Evolutionary conservation across 2,888 invertebrate genomes (phyloP).

Genomic region (Silvanus unidentatus): DNA sequence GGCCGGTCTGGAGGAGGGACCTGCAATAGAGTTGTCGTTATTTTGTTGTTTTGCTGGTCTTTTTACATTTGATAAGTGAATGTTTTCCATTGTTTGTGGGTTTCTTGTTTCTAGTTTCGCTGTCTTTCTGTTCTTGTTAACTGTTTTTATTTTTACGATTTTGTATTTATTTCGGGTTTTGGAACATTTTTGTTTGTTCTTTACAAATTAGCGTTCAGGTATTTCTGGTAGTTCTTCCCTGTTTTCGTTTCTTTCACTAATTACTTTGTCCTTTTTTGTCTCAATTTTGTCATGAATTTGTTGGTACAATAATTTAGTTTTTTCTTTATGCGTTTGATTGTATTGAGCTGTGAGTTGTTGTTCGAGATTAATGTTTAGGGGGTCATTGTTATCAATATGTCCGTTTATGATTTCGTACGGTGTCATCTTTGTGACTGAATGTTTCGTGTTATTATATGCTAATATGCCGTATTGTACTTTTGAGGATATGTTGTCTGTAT

Average conservation of each 20-base stretch:
- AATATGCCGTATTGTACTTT: slow-evolving; percentile 12
- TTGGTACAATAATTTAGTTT: slow-evolving; percentile 13
- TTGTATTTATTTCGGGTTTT: background rate
- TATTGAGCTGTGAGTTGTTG: slow-evolving; percentile 10
- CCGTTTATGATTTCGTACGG: slow-evolving; percentile 16
- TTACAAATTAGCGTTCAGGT: background rate
- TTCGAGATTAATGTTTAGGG: slow-evolving; percentile 14
- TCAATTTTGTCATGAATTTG: background rate
- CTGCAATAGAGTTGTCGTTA: background rate
- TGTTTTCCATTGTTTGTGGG: slow-evolving; percentile 1
- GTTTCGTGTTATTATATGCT: slow-evolving; percentile 16
- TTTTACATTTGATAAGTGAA: background rate
- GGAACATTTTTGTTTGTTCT: background rate
- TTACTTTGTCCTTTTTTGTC: background rate
- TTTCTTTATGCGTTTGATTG: slow-evolving; percentile 10
- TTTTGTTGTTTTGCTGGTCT: background rate
- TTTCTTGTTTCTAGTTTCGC: background rate
- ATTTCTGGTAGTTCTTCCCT: background rate
- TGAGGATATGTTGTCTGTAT: slow-evolving; percentile 2
- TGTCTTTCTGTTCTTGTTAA: background rate
- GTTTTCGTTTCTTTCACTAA: background rate
- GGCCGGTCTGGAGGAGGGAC: background rate
- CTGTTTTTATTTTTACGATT: background rate
- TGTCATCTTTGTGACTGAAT: slow-evolving; percentile 14
- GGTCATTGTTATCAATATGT: slow-evolving; percentile 12